These are phyloP conservation scores for Cheilosia variabilis DNA, from an alignment of 2,888 invertebrate species.

Conservation along the genomic window DNA sequence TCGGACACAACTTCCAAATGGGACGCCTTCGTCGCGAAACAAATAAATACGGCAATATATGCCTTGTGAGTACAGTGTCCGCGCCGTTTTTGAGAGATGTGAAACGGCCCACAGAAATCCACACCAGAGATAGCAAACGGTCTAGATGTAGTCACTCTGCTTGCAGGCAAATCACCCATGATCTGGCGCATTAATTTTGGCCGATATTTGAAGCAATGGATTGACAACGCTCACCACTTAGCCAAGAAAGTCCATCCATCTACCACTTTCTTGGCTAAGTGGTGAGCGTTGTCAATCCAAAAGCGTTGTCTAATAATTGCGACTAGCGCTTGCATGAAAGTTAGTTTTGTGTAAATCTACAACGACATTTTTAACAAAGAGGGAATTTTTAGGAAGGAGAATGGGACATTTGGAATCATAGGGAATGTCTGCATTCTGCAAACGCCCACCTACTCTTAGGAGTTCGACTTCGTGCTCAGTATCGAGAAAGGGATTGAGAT, in stretches of 20 bases:
- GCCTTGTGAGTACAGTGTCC: too few relatives aligned
- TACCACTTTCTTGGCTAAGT: neutral
- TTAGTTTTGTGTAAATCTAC: too few relatives aligned
- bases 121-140: conserved; percentile 16
- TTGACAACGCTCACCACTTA: too few relatives aligned
- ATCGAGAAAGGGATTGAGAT: too few relatives aligned
- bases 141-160: conserved; percentile 2
- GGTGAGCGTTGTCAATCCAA: too few relatives aligned
- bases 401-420: conserved; percentile 75
- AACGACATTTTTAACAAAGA: conserved; percentile 26
- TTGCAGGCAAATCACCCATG: conserved; percentile 33
- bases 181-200: conserved; percentile 13
- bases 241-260: too few relatives aligned
- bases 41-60: too few relatives aligned
- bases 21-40: too few relatives aligned
- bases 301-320: too few relatives aligned
- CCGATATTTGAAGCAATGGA: neutral
- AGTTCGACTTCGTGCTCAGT: too few relatives aligned
- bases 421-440: conserved; percentile 49
- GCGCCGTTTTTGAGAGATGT: neutral
- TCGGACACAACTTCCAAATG: too few relatives aligned
- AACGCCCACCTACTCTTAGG: neutral
- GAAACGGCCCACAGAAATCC: conserved; percentile 38
- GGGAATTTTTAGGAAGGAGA: conserved; percentile 70
- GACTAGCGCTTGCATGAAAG: too few relatives aligned